These are phyloP conservation scores for Geococcyx californianus DNA, from an alignment of 2,113 vertebrate genomes.

Conservation along the genomic window DNA sequence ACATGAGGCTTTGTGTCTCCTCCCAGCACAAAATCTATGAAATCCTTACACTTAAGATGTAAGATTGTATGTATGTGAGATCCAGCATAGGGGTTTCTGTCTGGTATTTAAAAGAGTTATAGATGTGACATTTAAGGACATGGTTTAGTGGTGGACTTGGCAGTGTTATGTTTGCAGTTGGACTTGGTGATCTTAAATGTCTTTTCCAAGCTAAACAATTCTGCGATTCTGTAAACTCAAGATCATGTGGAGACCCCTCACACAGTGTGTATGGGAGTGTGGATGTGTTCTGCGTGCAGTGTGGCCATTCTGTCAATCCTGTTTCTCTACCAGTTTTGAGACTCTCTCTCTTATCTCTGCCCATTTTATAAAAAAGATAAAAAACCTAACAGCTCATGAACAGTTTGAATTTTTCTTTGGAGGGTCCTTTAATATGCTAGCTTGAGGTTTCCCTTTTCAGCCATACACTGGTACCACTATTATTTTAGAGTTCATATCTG, in stretches of 20 bases:
- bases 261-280: not conserved
- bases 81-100: not conserved
- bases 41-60: not conserved
- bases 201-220: too few relatives aligned
- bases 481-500: not conserved
- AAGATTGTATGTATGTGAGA: not conserved
- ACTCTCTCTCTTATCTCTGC: not conserved
- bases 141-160: too few relatives aligned
- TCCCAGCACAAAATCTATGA: not conserved
- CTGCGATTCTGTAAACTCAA: not conserved
- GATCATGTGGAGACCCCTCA: rapidly evolving
- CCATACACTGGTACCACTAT: rapidly evolving
- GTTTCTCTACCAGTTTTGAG: not conserved
- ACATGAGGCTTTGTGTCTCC: not conserved
- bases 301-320: not conserved
- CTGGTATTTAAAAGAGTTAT: too few relatives aligned
- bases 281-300: not conserved
- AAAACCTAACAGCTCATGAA: not conserved
- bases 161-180: too few relatives aligned
- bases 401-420: not conserved
- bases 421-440: not conserved
- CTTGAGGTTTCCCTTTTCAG: not conserved
- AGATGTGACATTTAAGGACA: too few relatives aligned
- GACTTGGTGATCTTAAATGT: too few relatives aligned
- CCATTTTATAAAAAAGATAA: not conserved